Evolutionary conservation across 2,113 vertebrate genomes (phyloP), one percentile per base, ranked within the genome.

Genomic region (Pungitius pungitius): DNA sequence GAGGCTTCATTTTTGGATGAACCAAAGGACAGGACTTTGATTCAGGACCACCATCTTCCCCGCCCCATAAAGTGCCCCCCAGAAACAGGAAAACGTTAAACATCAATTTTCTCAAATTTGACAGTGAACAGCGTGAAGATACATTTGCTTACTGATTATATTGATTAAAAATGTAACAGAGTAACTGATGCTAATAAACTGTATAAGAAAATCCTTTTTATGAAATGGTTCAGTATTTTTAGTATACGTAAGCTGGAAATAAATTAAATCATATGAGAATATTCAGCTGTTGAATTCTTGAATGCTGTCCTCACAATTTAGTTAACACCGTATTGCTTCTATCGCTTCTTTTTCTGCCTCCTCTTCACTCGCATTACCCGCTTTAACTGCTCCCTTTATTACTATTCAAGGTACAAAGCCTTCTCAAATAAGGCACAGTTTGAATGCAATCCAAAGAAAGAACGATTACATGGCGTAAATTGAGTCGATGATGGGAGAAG

Each of bases 381-480:
- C 43, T 61, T 37, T 57, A 51, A 80, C 71, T 85, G 54, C 39
- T 73, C 72, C 39, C 65, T 66, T 59, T 60, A 64, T 79, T 78
- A 69, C 58, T 70, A 81, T 78, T 78, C 68, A 78, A 63, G 30
- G 43, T 69, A 18, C 52, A 56, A 73, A 66, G 26, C 59, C 51
- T 71, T 66, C 60, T 71, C n/a, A 73, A 83, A 77, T 84, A 78
- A 35, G 27, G 30, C 63, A 75, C 43, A 52, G 39, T 78, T 75
- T 80, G 69, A 80, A 73, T 56, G 76, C 58, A 55, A 64, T 58
- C 65, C 52, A 75, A 49, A 82, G 55, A 79, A 42, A 1, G 55
- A 75, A 72, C 33, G 80, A 43, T 54, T 62, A 61, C 10, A 65
- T 54, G 51, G 24, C 24, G 51, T 54, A 65, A 79, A 43, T 47